Percentiles rank a stretch among this genome's conserved stretches.
These are phyloP conservation scores for Macaria notata DNA, from an alignment of 2,888 invertebrate species.

Conservation along the genomic window DNA sequence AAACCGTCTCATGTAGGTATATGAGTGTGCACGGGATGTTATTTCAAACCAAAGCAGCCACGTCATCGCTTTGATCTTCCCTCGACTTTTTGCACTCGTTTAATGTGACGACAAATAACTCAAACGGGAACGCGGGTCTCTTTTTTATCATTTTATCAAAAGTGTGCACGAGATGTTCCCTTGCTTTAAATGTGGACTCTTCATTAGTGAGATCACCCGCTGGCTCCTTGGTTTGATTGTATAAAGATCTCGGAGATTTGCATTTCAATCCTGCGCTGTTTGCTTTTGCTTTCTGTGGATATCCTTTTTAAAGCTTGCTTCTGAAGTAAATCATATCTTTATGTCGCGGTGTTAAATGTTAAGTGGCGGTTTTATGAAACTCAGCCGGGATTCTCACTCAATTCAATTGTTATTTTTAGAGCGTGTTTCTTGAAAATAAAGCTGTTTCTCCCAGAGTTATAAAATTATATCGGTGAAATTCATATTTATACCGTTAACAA, in stretches of 20 bases:
- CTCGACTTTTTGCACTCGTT: conserved; percentile 76
- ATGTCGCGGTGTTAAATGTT: conserved; percentile 6
- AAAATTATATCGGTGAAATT: no score
- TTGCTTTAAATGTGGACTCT: conserved; percentile 66
- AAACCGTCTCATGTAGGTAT: conserved; percentile 19
- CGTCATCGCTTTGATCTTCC: conserved; percentile 76
- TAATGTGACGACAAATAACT: conserved; percentile 81
- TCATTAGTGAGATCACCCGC: conserved; percentile 73
- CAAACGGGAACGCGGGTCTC: conserved; percentile 64
- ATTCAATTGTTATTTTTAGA: no score
- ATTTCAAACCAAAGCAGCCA: conserved; percentile 64
- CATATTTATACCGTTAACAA: no score
- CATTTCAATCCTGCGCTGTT: conserved; percentile 43
- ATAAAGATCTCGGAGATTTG: conserved; percentile 45
- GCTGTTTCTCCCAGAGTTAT: no score
- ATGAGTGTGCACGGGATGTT: conserved; percentile 58
- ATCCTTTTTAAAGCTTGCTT: conserved; percentile 29
- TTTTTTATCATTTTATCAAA: conserved; percentile 70
- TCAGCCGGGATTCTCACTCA: no score
- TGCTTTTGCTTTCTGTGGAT: conserved; percentile 37
- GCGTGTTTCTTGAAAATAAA: no score
- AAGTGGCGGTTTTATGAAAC: not conserved
- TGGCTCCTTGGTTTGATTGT: conserved; percentile 47
- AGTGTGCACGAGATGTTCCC: conserved; percentile 57
- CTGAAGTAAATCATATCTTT: conserved; percentile 13